A percentile compares a stretch with the other conserved stretches of the same genome.
These are phyloP conservation scores for Ichneumoninae sp. DNA, from an alignment of 2,888 invertebrate species.

Conservation along the genomic window DNA sequence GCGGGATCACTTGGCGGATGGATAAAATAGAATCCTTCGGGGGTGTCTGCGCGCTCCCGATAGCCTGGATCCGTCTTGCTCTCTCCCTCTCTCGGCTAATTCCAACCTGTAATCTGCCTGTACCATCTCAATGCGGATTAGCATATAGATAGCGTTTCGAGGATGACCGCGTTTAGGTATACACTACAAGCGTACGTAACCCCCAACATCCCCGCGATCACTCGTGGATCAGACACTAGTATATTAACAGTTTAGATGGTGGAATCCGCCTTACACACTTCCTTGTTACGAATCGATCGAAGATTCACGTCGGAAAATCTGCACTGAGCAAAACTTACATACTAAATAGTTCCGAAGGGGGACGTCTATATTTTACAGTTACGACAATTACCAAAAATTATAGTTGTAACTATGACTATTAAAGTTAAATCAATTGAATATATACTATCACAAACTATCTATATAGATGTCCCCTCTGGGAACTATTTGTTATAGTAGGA, in stretches of 20 bases:
- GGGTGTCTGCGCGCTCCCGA: constrained; percentile 79
- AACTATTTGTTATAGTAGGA: too few species aligned
- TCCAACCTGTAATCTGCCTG: constrained; percentile 84
- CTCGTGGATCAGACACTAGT: constrained; percentile 60
- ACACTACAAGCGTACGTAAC: constrained; percentile 47
- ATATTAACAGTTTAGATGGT: constrained; percentile 43
- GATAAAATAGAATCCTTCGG: constrained; percentile 67
- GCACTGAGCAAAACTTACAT: too few species aligned
- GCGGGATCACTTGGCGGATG: constrained; percentile 46
- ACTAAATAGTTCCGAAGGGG: too few species aligned
- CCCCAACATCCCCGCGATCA: constrained; percentile 54
- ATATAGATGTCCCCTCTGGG: too few species aligned
- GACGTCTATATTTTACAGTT: too few species aligned
- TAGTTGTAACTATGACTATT: too few species aligned
- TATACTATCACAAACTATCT: too few species aligned
- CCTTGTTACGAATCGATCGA: constrained; percentile 59
- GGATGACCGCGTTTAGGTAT: constrained; percentile 67
- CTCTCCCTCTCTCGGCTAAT: constrained; percentile 80
- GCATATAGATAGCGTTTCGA: constrained; percentile 84
- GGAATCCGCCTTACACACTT: constrained; percentile 73
- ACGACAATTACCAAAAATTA: too few species aligned
- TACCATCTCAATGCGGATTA: constrained; percentile 84
- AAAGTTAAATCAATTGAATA: too few species aligned
- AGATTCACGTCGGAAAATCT: neutral
- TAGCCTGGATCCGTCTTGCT: constrained; percentile 70